Evolutionary conservation across 2,888 invertebrate species (phyloP), one percentile per base, ranked within the genome.

Genomic region (Harpalus rubripes): DNA sequence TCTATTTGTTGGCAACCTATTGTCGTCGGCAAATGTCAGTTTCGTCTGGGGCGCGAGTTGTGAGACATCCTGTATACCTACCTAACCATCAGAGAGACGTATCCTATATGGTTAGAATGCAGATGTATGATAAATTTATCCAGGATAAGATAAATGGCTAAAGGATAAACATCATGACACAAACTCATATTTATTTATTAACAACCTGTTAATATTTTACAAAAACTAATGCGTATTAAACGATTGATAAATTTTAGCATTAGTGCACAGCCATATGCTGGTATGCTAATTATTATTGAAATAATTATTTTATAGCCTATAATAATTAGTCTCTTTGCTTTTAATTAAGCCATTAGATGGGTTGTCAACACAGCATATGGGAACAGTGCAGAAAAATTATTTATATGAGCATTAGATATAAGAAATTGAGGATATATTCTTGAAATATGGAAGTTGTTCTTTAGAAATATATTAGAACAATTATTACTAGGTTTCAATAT

Each of bases 231-330:
- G 44, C 44, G 2, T 12, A 12, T 12, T 52, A 52, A 52, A 52
- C 12, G 44, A 32, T 32, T 52, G 44, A 52, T 52, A 52, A 52
- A 52, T 52, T 52, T 12, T 8, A 32, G 5, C 6, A 32, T 32
- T 52, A 52, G 44, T 12, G 4, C 6, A 52, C 12, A 2, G 1
- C 44, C 12, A 52, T 52, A 52, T 52, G 44, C 44, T 52, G 44
- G 44, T 52, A 52, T 52, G 44, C 44, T 52, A 52, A 52, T 52
- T 8, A 52, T 52, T 52, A 52, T 52, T 52, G 44, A 52, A 52
- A 52, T 52, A 52, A 52, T 52, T 52, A 52, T 52, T 52, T 52
- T 52, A 52, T 12, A 12, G 44, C 44, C 44, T 52, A 12, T 52
- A 52, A 52, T 52, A 52, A 52, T 52, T 52, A 52, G 44, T 52